These are phyloP conservation scores for Macrotus californicus DNA, from an alignment of 2,113 vertebrate genomes.

Conservation along the genomic window DNA sequence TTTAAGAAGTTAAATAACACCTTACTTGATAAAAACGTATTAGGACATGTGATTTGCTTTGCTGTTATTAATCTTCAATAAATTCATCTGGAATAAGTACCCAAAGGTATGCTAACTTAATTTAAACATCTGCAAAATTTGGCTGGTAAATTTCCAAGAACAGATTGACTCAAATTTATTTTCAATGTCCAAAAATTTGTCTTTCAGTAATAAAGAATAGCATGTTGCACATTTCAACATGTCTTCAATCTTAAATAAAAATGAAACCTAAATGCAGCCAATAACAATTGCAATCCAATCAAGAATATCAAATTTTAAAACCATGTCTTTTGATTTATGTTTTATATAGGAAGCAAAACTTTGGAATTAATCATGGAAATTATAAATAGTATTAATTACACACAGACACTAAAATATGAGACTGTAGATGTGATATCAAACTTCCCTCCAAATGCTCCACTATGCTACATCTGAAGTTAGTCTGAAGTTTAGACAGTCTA, in stretches of 20 bases:
- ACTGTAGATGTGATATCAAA: background rate
- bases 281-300: slow-evolving; percentile 47
- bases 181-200: slow-evolving; percentile 64
- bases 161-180: slow-evolving; percentile 70
- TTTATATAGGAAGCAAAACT: slow-evolving; percentile 42
- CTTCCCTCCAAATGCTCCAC: background rate
- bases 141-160: slow-evolving; percentile 62
- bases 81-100: slow-evolving; percentile 33
- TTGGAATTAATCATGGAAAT: slow-evolving; percentile 1
- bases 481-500: background rate
- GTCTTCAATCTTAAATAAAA: slow-evolving; percentile 64
- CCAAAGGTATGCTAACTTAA: slow-evolving; percentile 59
- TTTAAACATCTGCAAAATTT: slow-evolving; percentile 57
- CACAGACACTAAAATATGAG: background rate
- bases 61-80: slow-evolving; percentile 65
- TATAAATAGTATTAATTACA: background rate
- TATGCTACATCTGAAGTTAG: background rate
- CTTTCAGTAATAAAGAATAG: slow-evolving; percentile 63
- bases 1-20: slow-evolving; percentile 62
- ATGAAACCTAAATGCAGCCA: slow-evolving; percentile 36
- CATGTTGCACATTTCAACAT: slow-evolving; percentile 66
- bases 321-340: slow-evolving; percentile 28
- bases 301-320: slow-evolving; percentile 48
- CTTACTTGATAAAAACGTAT: slow-evolving; percentile 53
- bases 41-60: slow-evolving; percentile 42